Evolutionary conservation across 2,797 vertebrate genomes (phyloP).

Genomic region (Hippoglossus hippoglossus): DNA sequence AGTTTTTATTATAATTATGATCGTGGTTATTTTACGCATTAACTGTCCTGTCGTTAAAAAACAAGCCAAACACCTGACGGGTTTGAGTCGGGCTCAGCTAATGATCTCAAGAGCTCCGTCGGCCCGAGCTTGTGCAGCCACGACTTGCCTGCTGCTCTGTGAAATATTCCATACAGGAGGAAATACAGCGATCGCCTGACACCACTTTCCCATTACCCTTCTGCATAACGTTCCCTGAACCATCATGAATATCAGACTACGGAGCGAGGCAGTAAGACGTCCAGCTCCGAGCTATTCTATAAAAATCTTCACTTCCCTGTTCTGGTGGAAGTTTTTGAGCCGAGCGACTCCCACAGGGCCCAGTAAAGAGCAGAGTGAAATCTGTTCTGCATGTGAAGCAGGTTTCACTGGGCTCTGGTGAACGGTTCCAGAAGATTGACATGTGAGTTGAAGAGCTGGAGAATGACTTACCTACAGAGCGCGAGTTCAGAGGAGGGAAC

Average conservation of each 20-base stretch:
- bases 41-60: no score
- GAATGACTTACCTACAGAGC: conserved; percentile 49
- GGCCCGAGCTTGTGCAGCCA: background rate
- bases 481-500: background rate
- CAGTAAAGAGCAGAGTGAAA: conserved; percentile 1
- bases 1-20: no score
- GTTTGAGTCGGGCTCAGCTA: no score
- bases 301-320: conserved; percentile 9
- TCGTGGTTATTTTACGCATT: no score
- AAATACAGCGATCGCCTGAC: background rate
- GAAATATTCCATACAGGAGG: background rate
- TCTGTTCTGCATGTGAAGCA: background rate
- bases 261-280: background rate
- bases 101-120: no score
- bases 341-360: background rate
- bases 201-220: background rate
- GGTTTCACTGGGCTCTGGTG: conserved; percentile 17
- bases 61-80: no score
- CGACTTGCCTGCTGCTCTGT: background rate
- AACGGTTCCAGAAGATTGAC: conserved; percentile 26
- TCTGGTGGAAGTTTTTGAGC: conserved; percentile 3
- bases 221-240: background rate
- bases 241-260: background rate
- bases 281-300: conserved; percentile 2
- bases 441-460: conserved; percentile 10